These are phyloP conservation scores for Phallusia fumigata DNA, from an alignment of 23 tunicate species.

Conservation along the genomic window DNA sequence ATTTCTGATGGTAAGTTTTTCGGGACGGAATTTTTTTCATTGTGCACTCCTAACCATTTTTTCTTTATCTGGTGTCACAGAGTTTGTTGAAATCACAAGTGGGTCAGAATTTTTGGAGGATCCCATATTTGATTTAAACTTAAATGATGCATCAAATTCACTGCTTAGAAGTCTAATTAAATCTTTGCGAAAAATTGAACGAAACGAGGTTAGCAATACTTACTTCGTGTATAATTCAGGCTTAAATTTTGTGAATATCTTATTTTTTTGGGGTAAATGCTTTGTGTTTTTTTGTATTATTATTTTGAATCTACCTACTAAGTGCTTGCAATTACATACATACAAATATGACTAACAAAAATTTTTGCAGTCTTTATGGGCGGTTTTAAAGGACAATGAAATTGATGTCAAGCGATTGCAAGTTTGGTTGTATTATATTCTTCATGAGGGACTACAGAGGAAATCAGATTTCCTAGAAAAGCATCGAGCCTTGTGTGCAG, in stretches of 20 bases:
- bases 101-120: conserved; percentile 60
- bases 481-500: conserved; percentile 45
- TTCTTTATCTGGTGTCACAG: neutral
- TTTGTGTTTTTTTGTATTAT: too few relatives aligned
- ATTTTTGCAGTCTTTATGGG: conserved; percentile 30
- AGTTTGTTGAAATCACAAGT: conserved; percentile 28
- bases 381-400: conserved; percentile 12
- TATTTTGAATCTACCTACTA: too few relatives aligned
- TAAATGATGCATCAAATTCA: conserved; percentile 4
- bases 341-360: too few relatives aligned
- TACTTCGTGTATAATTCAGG: too few relatives aligned
- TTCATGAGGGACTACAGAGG: conserved; percentile 27
- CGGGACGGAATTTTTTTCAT: neutral
- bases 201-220: neutral
- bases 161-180: neutral
- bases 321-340: too few relatives aligned
- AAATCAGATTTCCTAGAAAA: conserved; percentile 40
- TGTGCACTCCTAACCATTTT: neutral
- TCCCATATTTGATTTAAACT: conserved; percentile 34
- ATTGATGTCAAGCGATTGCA: conserved; percentile 37
- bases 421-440: conserved; percentile 61
- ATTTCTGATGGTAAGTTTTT: conserved; percentile 1
- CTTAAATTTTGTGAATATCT: too few relatives aligned
- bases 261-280: too few relatives aligned
- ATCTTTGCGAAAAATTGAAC: neutral